Base-by-base conservation (phyloP, 1,140 invertebrate genomes). In the Drosophila trapezifrons region DNA sequence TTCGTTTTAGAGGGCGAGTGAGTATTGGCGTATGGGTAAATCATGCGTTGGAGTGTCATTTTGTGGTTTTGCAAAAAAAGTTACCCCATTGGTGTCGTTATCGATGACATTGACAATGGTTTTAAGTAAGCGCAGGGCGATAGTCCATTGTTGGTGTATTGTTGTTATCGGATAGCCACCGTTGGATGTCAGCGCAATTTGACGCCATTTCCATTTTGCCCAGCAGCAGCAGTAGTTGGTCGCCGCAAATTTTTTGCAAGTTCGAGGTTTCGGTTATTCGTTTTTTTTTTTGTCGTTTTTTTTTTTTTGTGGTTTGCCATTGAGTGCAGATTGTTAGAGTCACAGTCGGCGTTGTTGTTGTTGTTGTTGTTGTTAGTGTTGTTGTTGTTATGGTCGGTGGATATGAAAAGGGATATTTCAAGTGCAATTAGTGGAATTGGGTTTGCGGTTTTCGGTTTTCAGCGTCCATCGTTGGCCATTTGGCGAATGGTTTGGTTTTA, bases 141-240 rank as follows among this genome's bases (percentile, higher is more conserved):
- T 32, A 25, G 55, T 55, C 60, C 45, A 60, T 70, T 40, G 72
- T 52, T 35, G 40, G 69, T 78, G 66, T 63, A 32, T 51, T 49
- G 29, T 51, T 67, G 46, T 52, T 52, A 40, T 43, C 17, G 45
- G 35, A 22, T 65, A 20, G 69, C 62, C 65, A 76, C 81, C 77
- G 86, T 89, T 80, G 85, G 78, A 83, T 91, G 89, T 89, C 89
- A 91, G 81, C 76, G 89, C 89, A 91, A 91, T 91, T 91, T 91
- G 89, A 91, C 78, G 89, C 89, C 89, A 85, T 83, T 89, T 89
- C 72, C 80, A 87, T 87, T 90, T 87, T 60, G 22, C 66, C 43
- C 42, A 70, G 54, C 40, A 65, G 27, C 37, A 72, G 29, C 18
- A 66, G 47, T 40, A 46, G 59, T 52, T 40, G 54, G 64, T 43